Percentiles rank a stretch among this genome's conserved stretches.
phyloP scores from a whole-genome alignment of 1,140 invertebrate genomes.

The Meloidogyne chitwoodi region DNA sequence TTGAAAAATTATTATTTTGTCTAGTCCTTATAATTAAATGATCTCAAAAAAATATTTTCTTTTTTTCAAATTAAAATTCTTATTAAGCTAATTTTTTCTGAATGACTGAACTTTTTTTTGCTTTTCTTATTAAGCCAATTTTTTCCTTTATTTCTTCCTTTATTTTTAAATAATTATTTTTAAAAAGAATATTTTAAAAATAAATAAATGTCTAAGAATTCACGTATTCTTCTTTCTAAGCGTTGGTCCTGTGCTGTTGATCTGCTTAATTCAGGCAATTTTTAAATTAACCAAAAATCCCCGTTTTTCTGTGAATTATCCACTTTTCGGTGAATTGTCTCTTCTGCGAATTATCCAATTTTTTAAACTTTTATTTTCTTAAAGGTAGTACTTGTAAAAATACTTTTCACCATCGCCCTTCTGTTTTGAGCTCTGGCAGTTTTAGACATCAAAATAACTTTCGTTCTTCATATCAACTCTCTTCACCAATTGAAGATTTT shows the following conservation, averaged over 20 bases:
- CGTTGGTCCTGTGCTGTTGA: constrained; percentile 8
- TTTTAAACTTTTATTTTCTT: no score
- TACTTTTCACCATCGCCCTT: neutral
- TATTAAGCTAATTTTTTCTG: no score
- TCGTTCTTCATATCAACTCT: neutral
- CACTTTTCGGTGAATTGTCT: no score
- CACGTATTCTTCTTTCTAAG: neutral
- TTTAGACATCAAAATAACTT: neutral
- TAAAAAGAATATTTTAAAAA: no score
- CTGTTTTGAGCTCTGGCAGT: neutral
- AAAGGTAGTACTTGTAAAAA: neutral
- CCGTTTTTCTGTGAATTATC: no score
- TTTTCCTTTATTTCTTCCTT: neutral
- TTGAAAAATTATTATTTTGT: neutral
- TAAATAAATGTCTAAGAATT: neutral
- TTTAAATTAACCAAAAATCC: neutral
- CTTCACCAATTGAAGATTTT: neutral
- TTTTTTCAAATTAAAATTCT: neutral
- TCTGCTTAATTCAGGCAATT: neutral
- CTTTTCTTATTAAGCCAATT: neutral
- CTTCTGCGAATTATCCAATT: no score
- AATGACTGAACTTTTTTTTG: no score
- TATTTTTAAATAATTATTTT: neutral
- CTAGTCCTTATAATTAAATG: neutral
- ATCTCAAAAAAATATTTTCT: neutral